Evolutionary conservation across 2,113 vertebrate genomes (phyloP).

Genomic region (Anguilla rostrata): DNA sequence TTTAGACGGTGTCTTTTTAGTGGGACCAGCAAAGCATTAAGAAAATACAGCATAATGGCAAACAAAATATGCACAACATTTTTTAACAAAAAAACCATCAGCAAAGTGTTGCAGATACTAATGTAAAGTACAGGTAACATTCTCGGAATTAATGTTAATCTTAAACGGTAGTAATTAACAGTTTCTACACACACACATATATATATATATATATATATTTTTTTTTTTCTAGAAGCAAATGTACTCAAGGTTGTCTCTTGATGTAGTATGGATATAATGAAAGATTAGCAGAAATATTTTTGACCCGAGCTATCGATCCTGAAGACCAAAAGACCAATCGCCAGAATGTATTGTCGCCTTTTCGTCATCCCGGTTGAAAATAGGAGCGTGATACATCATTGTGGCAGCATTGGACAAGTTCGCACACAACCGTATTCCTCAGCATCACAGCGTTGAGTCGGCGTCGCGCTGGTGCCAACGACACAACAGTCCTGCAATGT

Average conservation of each 20-base stretch:
- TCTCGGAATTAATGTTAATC: no score
- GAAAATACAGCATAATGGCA: background rate
- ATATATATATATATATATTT: no score
- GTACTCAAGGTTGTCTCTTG: background rate
- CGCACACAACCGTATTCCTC: background rate
- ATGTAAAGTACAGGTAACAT: background rate
- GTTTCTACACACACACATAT: no score
- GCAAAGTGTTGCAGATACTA: background rate
- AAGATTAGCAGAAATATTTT: background rate
- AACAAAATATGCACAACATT: background rate
- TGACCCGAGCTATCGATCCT: background rate
- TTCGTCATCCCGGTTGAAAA: background rate
- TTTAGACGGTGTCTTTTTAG: no score
- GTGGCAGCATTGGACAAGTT: background rate
- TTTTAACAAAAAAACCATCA: background rate
- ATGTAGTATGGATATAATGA: background rate
- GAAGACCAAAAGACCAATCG: background rate
- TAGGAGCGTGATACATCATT: background rate
- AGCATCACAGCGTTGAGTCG: background rate
- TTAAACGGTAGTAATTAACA: no score
- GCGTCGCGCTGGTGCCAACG: background rate
- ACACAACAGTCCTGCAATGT: background rate
- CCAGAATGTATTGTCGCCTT: background rate
- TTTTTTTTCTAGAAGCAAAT: background rate
- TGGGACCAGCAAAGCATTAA: background rate